Evolutionary conservation across 2,797 vertebrate species (phyloP), one percentile per base, ranked within the genome.

Genomic region (Enteromius trimaculatus): DNA sequence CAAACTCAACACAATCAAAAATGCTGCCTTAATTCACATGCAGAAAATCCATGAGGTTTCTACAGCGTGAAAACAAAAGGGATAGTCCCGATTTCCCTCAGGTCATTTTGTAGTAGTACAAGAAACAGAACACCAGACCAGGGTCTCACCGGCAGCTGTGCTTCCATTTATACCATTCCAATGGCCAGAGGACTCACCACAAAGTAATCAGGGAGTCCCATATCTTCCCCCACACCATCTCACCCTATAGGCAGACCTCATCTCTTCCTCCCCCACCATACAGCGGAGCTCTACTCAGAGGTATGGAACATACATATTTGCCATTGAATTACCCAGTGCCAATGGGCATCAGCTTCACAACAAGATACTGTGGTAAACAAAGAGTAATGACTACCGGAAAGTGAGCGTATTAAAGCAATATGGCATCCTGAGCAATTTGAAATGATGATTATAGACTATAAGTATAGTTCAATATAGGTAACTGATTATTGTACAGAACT

Each of bases 101-200:
- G 64, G 64, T 58, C 49, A 82, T 79, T 42, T 44, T 79, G 58
- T 6, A 31, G 60, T 51, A 64, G 42, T 44, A 69, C 58, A 68
- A 65, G 31, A 68, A 79, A n/a, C 77, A 75, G 64, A 80, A 77
- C 53, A 11, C 31, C 65, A 83, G 55, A 68, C 55, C 55, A 72
- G 34, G 21, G 34, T 80, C 74, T 69, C 66, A 69, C 47, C 2
- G 31, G 70, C 77, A 80, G 64, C 71, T 76, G 77, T 62, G 77
- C 81, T 77, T 74, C 77, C 64, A 60, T 82, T 82, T 82, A 34
- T 60, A 44, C 75, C 37, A 79, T 66, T 77, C 77, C 80, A 49
- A 66, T 66, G 34, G 49, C 80, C 62, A 75, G 72, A 44, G 29
- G n/a, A 75, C 37, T 62, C 17, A 42, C 31, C 37, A 39, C 29